Conservation (phyloP, 2,113 vertebrate genomes). For the Clarias batrachus region DNA sequence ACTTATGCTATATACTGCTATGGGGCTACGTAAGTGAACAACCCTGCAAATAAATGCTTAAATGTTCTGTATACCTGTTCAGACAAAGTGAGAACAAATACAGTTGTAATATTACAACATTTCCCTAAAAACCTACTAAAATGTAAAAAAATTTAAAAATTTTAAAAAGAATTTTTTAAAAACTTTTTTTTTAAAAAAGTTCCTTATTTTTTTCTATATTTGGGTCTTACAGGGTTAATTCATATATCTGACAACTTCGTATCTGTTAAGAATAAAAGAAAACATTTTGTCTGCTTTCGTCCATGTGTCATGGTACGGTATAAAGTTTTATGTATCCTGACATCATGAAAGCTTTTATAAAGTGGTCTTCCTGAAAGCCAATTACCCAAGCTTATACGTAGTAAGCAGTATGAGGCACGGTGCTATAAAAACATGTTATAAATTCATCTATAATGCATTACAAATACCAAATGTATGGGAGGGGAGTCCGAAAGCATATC, state of each 20-base stretch:
- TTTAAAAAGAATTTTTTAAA: too few species aligned
- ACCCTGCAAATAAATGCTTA: too few species aligned
- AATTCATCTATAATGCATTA: not conserved
- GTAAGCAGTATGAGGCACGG: not conserved
- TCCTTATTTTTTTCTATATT: too few species aligned
- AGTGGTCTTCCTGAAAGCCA: not conserved
- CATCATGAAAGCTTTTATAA: not conserved
- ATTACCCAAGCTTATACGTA: not conserved
- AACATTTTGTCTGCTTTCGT: not conserved
- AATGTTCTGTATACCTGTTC: too few species aligned
- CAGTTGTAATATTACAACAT: too few species aligned
- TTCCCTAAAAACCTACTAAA: too few species aligned
- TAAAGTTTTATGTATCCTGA: not conserved
- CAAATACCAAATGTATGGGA: not conserved
- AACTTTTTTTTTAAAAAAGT: too few species aligned
- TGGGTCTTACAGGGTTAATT: not conserved
- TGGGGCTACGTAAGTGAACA: too few species aligned
- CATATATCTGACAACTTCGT: not conserved
- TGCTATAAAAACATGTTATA: not conserved
- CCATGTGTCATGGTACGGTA: not conserved
- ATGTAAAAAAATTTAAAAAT: too few species aligned
- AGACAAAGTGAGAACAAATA: too few species aligned
- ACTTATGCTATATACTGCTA: too few species aligned
- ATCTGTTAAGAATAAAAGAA: not conserved
- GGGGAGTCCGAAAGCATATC: not conserved